phyloP scores from a whole-genome alignment of 1,140 invertebrate genomes.

The Pogonus chalceus region DNA sequence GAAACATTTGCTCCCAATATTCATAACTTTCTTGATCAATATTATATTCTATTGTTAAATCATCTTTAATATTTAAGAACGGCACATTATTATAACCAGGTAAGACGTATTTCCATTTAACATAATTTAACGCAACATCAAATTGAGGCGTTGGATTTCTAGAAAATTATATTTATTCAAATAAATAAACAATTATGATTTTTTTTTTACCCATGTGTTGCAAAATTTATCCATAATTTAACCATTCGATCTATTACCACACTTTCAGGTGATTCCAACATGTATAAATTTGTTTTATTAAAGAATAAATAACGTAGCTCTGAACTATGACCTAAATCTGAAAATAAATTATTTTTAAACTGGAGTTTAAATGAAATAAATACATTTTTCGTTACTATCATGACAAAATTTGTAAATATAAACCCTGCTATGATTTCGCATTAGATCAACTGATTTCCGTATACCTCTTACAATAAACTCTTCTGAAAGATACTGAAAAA shows the following conservation, averaged over 20 bases:
- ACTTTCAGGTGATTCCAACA: not conserved
- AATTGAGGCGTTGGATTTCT: not conserved
- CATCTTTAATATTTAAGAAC: not conserved
- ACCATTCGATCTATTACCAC: not conserved
- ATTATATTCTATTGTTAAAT: not conserved
- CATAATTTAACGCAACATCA: not conserved
- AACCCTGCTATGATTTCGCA: not conserved
- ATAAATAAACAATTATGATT: not conserved
- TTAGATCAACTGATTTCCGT: not conserved
- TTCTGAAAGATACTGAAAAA: not conserved
- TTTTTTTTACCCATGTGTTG: not conserved
- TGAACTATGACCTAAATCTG: not conserved
- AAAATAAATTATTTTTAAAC: not conserved
- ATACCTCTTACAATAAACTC: not conserved
- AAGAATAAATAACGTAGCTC: not conserved
- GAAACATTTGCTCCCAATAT: not conserved
- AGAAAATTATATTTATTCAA: not conserved
- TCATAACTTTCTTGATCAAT: not conserved
- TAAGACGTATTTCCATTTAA: not conserved
- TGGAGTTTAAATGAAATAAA: not conserved
- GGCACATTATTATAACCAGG: not conserved
- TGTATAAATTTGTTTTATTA: too few species aligned
- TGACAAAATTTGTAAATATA: not conserved
- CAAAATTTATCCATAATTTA: not conserved
- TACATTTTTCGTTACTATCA: not conserved